Evolutionary conservation across 2,797 vertebrate species (phyloP), one percentile per base, ranked within the genome.

Genomic region (Semotilus atromaculatus): DNA sequence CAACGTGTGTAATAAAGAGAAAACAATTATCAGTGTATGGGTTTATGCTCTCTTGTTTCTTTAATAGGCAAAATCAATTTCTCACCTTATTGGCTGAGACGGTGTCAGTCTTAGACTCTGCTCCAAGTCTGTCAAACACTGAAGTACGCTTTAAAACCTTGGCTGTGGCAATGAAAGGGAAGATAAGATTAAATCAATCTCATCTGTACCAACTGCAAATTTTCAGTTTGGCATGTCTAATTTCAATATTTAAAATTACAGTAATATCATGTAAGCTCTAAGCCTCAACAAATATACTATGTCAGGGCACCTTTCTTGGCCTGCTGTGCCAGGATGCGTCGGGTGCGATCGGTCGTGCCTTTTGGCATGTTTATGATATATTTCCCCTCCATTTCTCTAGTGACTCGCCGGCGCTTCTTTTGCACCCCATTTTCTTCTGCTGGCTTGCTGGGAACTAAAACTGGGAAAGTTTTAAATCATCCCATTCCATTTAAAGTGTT

Each of bases 291-390:
- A 64, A 29, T 72, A 64, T 18, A 34, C 5, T 76, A 23, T 55
- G 26, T 75, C 13, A 1, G 11, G 14, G 66, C 70, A 96, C 98
- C 97, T 97, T 96, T 97, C 5, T 96, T 96, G 91, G 93, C 95
- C 93, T 98, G 97, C 92, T 98, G 97, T 91, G 96, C 96, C 91
- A 99, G 95, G 95, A 99, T 97, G 91, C 96, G 98, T 75, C 96
- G 96, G 77, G 96, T 98, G 67, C 96, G 94, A 19, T 96, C 92
- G 0, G 98, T 99, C 88, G 97, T 97, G 84, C 98, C 98, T 92
- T 98, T 98, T 90, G 98, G 98, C 98, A 99, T 98, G 94, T 96
- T 97, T 93, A 99, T 95, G 88, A 98, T 96, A 92, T 99, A 99
- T 87, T 99, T 99, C 83, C 98, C 98, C 92, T 99, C 98, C 96